Evolutionary conservation across 2,888 invertebrate genomes (phyloP), one percentile per base, ranked within the genome.

Genomic region (Phaedon cochleariae): DNA sequence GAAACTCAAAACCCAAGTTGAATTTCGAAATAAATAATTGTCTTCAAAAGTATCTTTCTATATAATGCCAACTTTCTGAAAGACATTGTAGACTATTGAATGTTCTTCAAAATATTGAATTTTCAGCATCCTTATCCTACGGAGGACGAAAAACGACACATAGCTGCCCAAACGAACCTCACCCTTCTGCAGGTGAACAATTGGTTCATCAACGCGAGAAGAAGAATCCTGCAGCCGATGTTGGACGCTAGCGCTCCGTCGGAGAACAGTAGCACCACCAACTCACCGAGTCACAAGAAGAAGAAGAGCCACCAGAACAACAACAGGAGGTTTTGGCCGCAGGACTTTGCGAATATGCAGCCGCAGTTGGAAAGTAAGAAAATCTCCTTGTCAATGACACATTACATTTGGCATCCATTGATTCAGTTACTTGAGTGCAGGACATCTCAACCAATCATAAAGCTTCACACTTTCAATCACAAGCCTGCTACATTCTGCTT

Each of bases 71-170:
- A n/a, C n/a, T n/a, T n/a, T n/a, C n/a, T n/a, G n/a, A n/a, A n/a
- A n/a, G n/a, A 9, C 4, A 18, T 46, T 52, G 6, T 52, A 18
- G 5, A 6, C 20, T 18, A n/a, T n/a, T n/a, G n/a, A n/a, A n/a
- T n/a, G n/a, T n/a, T n/a, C n/a, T n/a, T n/a, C n/a, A n/a, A n/a
- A n/a, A 53, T 15, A 21, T 17, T 18, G 12, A 17, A 37, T 15
- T 18, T n/a, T 18, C 85, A 96, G 95, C 96, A 96, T 85, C 96
- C 96, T 0, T 97, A 97, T 82, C 97, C 97, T 0, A 96, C 96
- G 55, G 96, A 96, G 83, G 96, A 96, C 79, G 96, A 97, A 82
- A 97, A 97, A 82, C 89, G 95, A 31, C 90, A 93, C 69, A 92
- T 97, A 66, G 95, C 96, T 1, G 90, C 91, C 22, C 94, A 96